Conservation (phyloP, 2,113 vertebrate species). For the Rhizomys pruinosus region DNA sequence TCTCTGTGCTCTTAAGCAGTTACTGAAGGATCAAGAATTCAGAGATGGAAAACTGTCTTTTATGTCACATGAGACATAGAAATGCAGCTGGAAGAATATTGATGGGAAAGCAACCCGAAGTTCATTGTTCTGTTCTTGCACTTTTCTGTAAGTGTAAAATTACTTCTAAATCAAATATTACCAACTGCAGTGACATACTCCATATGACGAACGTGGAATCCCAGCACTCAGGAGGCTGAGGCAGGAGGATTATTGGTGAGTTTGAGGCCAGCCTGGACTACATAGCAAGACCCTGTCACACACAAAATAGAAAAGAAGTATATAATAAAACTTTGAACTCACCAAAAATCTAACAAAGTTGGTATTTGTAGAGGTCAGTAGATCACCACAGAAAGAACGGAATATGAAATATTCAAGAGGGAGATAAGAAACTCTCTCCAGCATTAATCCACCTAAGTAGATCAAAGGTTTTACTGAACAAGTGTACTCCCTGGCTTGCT, state of each 20-base stretch:
- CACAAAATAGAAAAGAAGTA: background rate
- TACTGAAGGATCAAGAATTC: background rate
- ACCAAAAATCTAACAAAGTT: background rate
- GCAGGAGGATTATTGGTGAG: background rate
- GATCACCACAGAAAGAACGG: background rate
- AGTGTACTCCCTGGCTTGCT: background rate
- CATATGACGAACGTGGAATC: background rate
- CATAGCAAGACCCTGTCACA: background rate
- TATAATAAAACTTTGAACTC: background rate
- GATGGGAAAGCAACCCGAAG: too few relatives aligned
- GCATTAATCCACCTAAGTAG: background rate
- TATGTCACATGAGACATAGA: background rate
- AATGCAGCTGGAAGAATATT: background rate
- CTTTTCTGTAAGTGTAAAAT: background rate
- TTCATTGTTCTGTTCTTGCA: background rate
- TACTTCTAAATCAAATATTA: constrained; percentile 50
- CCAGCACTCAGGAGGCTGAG: background rate
- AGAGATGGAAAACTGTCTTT: background rate
- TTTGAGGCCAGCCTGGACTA: background rate
- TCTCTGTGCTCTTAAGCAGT: background rate
- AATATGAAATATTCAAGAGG: constrained; percentile 2
- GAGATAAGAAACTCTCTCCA: background rate
- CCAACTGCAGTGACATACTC: background rate
- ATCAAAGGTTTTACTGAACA: constrained; percentile 29
- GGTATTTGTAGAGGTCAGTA: background rate